These are phyloP conservation scores for Alectoris magna DNA, from an alignment of 2,797 vertebrate species.

Conservation along the genomic window DNA sequence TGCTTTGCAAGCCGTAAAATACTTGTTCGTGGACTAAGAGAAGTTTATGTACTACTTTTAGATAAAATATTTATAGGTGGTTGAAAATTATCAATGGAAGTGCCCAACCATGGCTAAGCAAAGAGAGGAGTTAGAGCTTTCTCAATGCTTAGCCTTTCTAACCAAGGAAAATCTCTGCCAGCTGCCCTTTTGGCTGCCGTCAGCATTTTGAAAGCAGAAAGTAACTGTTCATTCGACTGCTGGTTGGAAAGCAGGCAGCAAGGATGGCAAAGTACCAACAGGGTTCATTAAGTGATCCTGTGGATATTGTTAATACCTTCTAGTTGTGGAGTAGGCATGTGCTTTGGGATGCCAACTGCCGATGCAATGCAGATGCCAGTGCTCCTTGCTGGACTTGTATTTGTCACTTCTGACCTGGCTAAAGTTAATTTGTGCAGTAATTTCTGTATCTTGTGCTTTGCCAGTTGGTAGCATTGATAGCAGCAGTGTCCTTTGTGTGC, in stretches of 20 bases:
- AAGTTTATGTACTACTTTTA: not conserved
- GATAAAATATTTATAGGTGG: slow-evolving; percentile 10
- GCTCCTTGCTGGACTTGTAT: not conserved
- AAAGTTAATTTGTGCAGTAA: not conserved
- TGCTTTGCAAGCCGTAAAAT: not conserved
- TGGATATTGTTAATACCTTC: not conserved
- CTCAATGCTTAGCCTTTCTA: not conserved
- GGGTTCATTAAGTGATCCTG: not conserved
- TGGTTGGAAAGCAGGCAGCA: not conserved
- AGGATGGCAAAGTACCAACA: not conserved
- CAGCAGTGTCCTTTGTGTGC: not conserved
- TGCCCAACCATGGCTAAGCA: not conserved
- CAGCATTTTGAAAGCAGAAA: not conserved
- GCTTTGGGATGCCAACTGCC: not conserved
- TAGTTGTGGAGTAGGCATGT: not conserved
- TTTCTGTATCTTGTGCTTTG: not conserved
- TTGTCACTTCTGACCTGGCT: not conserved
- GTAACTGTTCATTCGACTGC: not conserved
- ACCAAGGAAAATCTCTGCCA: not conserved
- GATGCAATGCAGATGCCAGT: not conserved
- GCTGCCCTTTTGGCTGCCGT: not conserved
- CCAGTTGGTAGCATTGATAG: not conserved
- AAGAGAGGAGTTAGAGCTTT: not conserved
- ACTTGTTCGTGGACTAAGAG: not conserved
- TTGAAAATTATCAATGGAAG: not conserved